Evolutionary conservation across 2,888 invertebrate genomes (phyloP).

Genomic region (Tribolium freemani): DNA sequence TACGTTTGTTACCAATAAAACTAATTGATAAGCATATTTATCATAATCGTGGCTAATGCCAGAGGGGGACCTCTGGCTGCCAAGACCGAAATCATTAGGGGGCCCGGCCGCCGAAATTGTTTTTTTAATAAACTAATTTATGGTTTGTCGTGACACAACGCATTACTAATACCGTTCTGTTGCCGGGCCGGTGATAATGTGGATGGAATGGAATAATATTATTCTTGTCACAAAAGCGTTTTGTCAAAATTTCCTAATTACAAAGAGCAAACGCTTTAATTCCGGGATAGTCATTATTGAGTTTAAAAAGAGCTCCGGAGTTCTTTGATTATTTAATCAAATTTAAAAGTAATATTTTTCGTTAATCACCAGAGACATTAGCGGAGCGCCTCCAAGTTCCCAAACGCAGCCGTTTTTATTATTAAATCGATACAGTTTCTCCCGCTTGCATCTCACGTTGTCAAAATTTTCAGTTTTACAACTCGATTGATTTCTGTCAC

Average conservation of each 20-base stretch:
- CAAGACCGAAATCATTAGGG: not conserved
- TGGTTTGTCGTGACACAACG: constrained; percentile 28
- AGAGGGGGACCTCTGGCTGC: not conserved
- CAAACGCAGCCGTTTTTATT: constrained; percentile 33
- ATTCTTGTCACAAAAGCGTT: constrained; percentile 30
- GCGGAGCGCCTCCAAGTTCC: constrained; percentile 10
- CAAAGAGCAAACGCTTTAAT: constrained; percentile 34
- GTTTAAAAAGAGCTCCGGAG: constrained; percentile 16
- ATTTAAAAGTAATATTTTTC: constrained; percentile 41
- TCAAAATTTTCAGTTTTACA: not conserved
- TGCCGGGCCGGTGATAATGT: constrained; percentile 17
- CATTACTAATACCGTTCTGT: constrained; percentile 17
- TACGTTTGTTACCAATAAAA: constrained; percentile 5
- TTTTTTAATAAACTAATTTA: constrained; percentile 30
- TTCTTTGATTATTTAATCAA: constrained; percentile 39
- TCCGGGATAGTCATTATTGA: constrained; percentile 24
- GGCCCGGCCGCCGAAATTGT: constrained; percentile 5
- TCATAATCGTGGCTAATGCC: constrained; percentile 15
- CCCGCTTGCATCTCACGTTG: constrained; percentile 27
- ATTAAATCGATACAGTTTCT: constrained; percentile 35
- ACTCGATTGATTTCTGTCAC: not conserved
- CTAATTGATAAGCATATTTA: constrained; percentile 25
- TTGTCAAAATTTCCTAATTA: constrained; percentile 20
- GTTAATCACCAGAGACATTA: constrained; percentile 38
- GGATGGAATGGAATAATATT: constrained; percentile 11